Base-by-base conservation (phyloP, 2,888 invertebrate species). In the Petrophora chlorosata region DNA sequence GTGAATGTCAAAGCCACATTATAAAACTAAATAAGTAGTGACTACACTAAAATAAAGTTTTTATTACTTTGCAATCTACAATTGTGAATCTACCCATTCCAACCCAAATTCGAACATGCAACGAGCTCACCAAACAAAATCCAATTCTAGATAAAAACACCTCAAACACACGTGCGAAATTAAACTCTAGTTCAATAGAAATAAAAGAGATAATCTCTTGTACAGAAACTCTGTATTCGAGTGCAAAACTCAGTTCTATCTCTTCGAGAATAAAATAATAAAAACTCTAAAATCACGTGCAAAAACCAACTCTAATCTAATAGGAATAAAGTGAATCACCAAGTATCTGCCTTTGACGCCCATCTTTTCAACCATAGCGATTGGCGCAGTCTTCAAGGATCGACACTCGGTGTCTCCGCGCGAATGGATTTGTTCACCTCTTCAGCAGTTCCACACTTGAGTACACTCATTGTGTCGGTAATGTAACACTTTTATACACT, bases 271-370 rank as follows among this genome's bases (percentile, higher is more conserved):
- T n/a, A n/a, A n/a, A n/a, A n/a, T n/a, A n/a, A n/a, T 25, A 10
- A 17, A 38, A 17, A 25, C 12, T 4, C 12, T 5, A 3, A 12
- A 15, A 38, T 34, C 16, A 33, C 33, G 43, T 47, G 46, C 50
- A 43, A 54, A 38, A 40, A 12, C 26, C 14, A 32, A 23, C 28
- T 43, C 30, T 46, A 42, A 25, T 3, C 10, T 15, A 3, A 17
- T 17, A 9, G 5, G n/a, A 28, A 51, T 51, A 54, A 48, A 59
- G 42, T 41, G 2, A 25, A 5, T 83, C 78, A 85, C 85, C 85
- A 85, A 56, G 47, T 74, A 84, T 79, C 80, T 77, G 61, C 83
- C 73, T 59, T 84, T 84, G 61, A 83, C 85, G 42, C 85, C 85
- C 85, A 85, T 85, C 61, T 47, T 66, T 53, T 54, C 53, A 33